Evolutionary conservation across 2,797 vertebrate genomes (phyloP), one percentile per base, ranked within the genome.

Genomic region (Bucorvus abyssinicus): DNA sequence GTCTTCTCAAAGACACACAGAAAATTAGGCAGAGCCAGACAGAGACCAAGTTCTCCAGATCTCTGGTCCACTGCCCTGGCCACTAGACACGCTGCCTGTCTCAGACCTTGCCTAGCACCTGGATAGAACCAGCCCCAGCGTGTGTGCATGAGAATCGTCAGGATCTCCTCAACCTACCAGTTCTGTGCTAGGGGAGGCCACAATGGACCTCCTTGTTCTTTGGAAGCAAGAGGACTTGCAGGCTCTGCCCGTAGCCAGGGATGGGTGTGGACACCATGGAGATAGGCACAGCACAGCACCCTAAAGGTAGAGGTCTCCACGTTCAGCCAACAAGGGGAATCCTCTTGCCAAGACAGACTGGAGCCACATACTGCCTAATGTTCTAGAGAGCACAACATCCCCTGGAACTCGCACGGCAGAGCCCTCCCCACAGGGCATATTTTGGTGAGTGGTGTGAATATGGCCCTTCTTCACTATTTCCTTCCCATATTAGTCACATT

Each of bases 401-500:
- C 44, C 86, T 19, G 61, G 76, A 57, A 70, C 34, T 44, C 18
- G 21, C 89, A 36, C 0, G 5, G 80, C 67, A 84, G 65, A 15
- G 89, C 55, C 47, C 63, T 78, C 8, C 0, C 88, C 95, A 73
- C 83, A 77, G 68, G 53, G 30, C 65, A 22, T 44, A 6, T 81
- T 89, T 84, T 65, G 84, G 55, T 29, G 44, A 84, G 52, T 27
- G 73, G 32, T 75, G 67, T 86, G 87, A 94, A 80, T 70, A 61
- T 5, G 18, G 67, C 71, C 55, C 52, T 93, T 83, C 75, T 42
- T 78, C 75, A 27, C 77, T 45, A 34, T 50, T 73, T 95, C 94
- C 91, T 96, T 63, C 89, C 85, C 61, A 23, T 36, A 5, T 83
- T 79, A 73, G 88, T 77, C 70, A 45, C 81, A 84, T 83, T 84